Percentiles rank a stretch among this genome's conserved stretches.
Evolutionary conservation across 2,113 vertebrate genomes (phyloP).

Genomic region (Eonycteris spelaea): DNA sequence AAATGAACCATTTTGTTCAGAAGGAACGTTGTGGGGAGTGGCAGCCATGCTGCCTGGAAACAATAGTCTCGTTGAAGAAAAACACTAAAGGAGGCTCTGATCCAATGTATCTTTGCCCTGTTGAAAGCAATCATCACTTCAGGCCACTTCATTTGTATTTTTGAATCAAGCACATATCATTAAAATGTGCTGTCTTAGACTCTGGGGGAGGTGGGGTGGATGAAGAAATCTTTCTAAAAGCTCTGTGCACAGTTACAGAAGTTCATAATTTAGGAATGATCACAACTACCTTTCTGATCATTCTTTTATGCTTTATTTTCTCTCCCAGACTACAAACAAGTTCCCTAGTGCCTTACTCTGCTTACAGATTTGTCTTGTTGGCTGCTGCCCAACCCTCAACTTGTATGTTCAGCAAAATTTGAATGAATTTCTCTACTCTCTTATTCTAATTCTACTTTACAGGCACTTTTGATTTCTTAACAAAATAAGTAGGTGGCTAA

Average conservation of each 20-base stretch:
- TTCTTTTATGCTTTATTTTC: neutral
- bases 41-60: neutral
- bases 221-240: neutral
- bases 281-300: neutral
- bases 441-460: constrained; percentile 36
- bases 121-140: neutral
- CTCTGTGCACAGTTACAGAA: neutral
- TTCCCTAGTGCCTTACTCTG: neutral
- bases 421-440: neutral
- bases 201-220: neutral
- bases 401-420: constrained; percentile 43
- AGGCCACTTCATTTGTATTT: neutral
- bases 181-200: neutral
- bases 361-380: neutral
- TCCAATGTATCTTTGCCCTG: neutral
- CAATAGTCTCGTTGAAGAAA: neutral
- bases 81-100: neutral
- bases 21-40: neutral
- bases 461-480: constrained; percentile 35
- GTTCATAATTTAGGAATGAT: neutral
- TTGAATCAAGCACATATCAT: neutral
- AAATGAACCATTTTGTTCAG: neutral
- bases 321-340: neutral
- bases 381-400: neutral
- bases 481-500: constrained; percentile 49